Evolutionary conservation across 64 coral and sea anemone genomes (phyloP), one percentile per base, ranked within the genome.

Genomic region (Hydrozoanthus tunicans): DNA sequence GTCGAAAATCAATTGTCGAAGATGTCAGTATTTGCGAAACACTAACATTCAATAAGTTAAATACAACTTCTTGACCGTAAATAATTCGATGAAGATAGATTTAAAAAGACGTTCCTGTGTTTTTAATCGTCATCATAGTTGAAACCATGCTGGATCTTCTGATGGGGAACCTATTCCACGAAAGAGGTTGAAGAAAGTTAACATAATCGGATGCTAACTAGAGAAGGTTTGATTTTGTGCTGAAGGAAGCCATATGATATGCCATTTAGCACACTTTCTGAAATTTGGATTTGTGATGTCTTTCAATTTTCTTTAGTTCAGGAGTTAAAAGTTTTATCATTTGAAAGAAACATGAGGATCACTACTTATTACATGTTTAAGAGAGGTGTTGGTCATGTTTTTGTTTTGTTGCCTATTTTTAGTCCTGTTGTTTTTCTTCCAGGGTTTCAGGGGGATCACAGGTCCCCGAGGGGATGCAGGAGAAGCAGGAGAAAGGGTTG

Each of bases 161-260:
- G 62, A 64, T 64, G 62, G 0, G 2, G 62, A 64, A 64, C 62
- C 62, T 64, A 64, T 64, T 64, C 62, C 62, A 64, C 62, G 62
- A 64, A 64, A 64, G 62, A 64, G 62, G 82, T 68, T 70, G 59
- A 68, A 70, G 61, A 86, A 53, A 62, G 43, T 86, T 86, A 66
- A 12, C 64, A 68, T 56, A 86, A 53, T 51, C 55, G 82, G 14
- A 66, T 86, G 64, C 69, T 86, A 62, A 86, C 69, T 43, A 43
- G 32, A 43, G 32, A 43, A 43, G 32, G 32, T 43, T 43, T 43
- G 32, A 43, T 43, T 43, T 2, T 43, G 32, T 43, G 32, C 32
- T 43, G 32, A 2, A 43, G 32, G 32, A 43, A 43, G 32, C 32
- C 32, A 43, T 43, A 43, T 43, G 32, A 43, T 43, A 43, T 43